Evolutionary conservation across 2,888 invertebrate genomes (phyloP).

Genomic region (Himalopsyche kuldschensis): DNA sequence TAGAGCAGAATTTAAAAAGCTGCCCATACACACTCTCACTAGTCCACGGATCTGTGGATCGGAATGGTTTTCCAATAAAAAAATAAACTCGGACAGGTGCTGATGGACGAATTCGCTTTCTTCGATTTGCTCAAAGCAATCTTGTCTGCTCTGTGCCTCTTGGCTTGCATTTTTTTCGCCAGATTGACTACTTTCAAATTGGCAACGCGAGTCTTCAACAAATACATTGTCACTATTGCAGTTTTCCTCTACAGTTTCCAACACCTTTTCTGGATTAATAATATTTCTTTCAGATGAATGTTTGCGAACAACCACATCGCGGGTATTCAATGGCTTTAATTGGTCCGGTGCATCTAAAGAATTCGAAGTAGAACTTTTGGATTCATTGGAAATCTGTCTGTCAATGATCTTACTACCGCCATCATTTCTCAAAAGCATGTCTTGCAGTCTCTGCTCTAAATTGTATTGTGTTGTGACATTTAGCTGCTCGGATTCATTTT

Average conservation of each 20-base stretch:
- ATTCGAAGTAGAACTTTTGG: conserved; percentile 21
- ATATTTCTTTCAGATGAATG: conserved; percentile 23
- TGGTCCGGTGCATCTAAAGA: conserved; percentile 20
- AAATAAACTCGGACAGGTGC: conserved; percentile 69
- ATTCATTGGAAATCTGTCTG: conserved; percentile 36
- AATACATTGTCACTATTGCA: conserved; percentile 29
- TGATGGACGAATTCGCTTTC: conserved; percentile 54
- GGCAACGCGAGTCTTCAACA: conserved; percentile 26
- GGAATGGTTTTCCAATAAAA: conserved; percentile 66
- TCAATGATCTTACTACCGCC: conserved; percentile 18
- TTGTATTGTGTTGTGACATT: conserved; percentile 8
- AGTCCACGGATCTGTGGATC: conserved; percentile 84
- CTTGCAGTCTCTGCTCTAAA: conserved; percentile 14
- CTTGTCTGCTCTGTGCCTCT: neutral
- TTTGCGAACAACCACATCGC: conserved; percentile 7
- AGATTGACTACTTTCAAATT: conserved; percentile 28
- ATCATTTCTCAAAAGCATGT: conserved; percentile 28
- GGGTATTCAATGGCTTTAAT: conserved; percentile 29
- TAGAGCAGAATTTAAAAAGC: conserved; percentile 65
- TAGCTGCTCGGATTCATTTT: conserved; percentile 11
- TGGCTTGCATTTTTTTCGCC: conserved; percentile 30
- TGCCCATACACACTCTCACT: conserved; percentile 67
- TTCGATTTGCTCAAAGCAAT: neutral
- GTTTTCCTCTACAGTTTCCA: conserved; percentile 31
- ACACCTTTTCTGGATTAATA: conserved; percentile 4